Conservation (phyloP, 2,797 vertebrate genomes). For the Poecile montanus region DNA sequence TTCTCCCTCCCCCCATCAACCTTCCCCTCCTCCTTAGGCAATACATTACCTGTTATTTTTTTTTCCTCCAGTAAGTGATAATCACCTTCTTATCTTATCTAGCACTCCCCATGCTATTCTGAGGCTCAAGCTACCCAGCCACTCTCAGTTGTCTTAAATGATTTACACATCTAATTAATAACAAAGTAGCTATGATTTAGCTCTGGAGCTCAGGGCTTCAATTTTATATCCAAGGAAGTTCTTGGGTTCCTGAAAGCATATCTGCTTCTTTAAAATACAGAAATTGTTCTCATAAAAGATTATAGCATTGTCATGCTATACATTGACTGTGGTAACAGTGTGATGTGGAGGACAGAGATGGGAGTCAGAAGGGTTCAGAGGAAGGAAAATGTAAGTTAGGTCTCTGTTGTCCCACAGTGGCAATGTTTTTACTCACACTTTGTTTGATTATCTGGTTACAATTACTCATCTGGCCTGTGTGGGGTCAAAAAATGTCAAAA, state of each 20-base stretch:
- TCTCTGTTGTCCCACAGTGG: background rate
- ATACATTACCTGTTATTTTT: background rate
- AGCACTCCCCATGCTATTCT: background rate
- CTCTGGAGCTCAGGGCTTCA: conserved; percentile 1
- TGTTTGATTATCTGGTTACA: background rate
- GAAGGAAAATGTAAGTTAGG: background rate
- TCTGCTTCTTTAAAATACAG: conserved; percentile 16
- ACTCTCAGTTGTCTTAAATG: conserved; percentile 19
- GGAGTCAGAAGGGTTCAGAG: background rate
- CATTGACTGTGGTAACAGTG: background rate
- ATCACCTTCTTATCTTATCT: conserved; percentile 50
- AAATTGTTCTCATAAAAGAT: background rate
- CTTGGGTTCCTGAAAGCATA: conserved; percentile 5
- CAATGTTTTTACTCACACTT: background rate
- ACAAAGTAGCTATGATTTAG: background rate
- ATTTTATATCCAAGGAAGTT: conserved; percentile 12
- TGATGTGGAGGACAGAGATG: background rate
- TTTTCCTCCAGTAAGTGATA: background rate
- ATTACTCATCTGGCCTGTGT: background rate
- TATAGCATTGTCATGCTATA: background rate
- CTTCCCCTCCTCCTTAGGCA: background rate
- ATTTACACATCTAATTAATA: conserved; percentile 56
- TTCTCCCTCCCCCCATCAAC: background rate
- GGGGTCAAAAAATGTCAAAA: background rate
- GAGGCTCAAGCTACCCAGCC: conserved; percentile 4